These are phyloP conservation scores for Chauna torquata DNA, from an alignment of 2,113 vertebrate genomes.

Conservation along the genomic window DNA sequence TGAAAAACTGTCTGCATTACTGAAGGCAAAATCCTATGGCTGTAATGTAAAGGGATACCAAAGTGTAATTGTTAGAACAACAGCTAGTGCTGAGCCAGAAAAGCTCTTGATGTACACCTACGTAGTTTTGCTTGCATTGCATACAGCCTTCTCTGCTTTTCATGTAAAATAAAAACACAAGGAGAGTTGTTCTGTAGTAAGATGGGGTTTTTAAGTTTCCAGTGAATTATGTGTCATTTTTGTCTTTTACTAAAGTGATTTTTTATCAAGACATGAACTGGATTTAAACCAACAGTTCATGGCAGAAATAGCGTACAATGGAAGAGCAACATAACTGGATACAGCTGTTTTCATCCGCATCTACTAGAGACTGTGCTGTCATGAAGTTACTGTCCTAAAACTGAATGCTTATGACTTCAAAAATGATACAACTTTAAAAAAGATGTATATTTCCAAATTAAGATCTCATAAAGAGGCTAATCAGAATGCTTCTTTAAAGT, in stretches of 20 bases:
- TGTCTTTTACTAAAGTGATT: background rate
- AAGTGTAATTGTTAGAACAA: background rate
- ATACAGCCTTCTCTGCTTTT: background rate
- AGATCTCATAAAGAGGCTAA: background rate
- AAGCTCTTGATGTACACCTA: background rate
- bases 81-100: background rate
- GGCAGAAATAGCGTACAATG: background rate
- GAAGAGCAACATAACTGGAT: background rate
- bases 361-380: background rate
- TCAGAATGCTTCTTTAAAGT: background rate
- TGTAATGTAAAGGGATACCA: background rate
- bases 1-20: background rate
- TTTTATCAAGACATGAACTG: background rate
- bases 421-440: background rate
- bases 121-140: background rate
- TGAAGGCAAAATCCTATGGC: background rate
- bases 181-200: background rate
- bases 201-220: background rate
- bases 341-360: background rate
- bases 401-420: background rate
- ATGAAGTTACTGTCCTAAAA: background rate
- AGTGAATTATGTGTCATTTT: background rate
- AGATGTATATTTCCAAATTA: background rate
- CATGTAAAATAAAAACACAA: background rate
- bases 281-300: background rate